Evolutionary conservation across 2,797 vertebrate species (phyloP).

Genomic region (Setipinna tenuifilis): DNA sequence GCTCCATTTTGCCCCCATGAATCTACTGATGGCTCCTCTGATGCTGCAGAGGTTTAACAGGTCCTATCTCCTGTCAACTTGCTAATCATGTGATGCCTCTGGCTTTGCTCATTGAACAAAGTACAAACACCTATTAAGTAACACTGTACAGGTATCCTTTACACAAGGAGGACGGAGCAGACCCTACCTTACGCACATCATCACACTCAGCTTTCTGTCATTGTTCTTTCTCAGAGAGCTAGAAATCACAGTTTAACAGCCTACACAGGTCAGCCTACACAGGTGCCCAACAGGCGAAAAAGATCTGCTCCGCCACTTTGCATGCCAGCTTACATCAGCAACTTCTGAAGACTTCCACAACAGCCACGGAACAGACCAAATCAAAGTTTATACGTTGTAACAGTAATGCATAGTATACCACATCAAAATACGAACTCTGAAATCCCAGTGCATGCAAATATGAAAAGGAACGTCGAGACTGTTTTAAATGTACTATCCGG

Average conservation of each 20-base stretch:
- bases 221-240: background rate
- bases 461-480: background rate
- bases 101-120: background rate
- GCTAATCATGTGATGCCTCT: background rate
- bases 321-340: constrained; percentile 14
- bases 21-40: background rate
- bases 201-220: background rate
- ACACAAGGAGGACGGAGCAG: background rate
- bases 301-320: constrained; percentile 27
- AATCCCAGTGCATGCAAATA: background rate
- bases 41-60: background rate
- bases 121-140: background rate
- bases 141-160: background rate
- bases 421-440: background rate
- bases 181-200: background rate
- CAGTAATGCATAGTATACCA: background rate
- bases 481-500: background rate
- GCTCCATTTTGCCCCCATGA: background rate
- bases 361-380: background rate
- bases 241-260: background rate
- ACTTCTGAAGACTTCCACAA: background rate
- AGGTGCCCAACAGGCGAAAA: background rate
- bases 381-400: background rate
- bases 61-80: background rate
- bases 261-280: background rate